These are phyloP conservation scores for Hestina assimilis DNA, from an alignment of 1,140 invertebrate species.

Conservation along the genomic window DNA sequence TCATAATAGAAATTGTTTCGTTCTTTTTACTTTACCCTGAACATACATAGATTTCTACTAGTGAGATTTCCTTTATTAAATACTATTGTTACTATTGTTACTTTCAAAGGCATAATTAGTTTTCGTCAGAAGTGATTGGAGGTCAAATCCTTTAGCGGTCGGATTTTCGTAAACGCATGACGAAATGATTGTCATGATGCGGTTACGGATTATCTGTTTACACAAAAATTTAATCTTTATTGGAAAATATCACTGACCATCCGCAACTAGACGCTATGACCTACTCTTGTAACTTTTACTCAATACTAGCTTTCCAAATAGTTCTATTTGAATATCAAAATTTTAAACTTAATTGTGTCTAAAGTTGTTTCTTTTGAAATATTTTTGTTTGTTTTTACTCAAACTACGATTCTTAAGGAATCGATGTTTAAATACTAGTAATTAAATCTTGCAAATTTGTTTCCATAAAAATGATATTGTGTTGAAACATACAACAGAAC, in stretches of 20 bases:
- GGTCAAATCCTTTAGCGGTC: constrained; percentile 33
- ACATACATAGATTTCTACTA: no score
- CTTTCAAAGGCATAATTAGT: not conserved
- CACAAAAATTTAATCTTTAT: not conserved
- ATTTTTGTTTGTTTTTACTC: constrained; percentile 10
- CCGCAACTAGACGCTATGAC: not conserved
- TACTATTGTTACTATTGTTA: constrained; percentile 4
- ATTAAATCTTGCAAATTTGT: no score
- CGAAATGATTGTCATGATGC: constrained; percentile 12
- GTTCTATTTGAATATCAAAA: no score
- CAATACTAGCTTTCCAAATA: no score
- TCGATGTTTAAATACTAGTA: constrained; percentile 23
- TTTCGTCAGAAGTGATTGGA: constrained; percentile 1
- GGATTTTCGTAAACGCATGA: constrained; percentile 5
- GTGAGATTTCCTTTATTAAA: not conserved
- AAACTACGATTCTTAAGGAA: constrained; percentile 8
- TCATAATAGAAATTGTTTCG: constrained; percentile 18
- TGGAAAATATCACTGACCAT: constrained; percentile 2
- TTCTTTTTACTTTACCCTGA: not conserved
- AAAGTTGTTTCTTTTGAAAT: no score
- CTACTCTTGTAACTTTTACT: no score
- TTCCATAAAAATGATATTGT: not conserved
- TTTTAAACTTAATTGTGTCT: no score
- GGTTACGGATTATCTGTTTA: not conserved
- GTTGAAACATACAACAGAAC: constrained; percentile 1